These are phyloP conservation scores for Habroteleia sp. DNA, from an alignment of 2,888 invertebrate species.

Conservation along the genomic window DNA sequence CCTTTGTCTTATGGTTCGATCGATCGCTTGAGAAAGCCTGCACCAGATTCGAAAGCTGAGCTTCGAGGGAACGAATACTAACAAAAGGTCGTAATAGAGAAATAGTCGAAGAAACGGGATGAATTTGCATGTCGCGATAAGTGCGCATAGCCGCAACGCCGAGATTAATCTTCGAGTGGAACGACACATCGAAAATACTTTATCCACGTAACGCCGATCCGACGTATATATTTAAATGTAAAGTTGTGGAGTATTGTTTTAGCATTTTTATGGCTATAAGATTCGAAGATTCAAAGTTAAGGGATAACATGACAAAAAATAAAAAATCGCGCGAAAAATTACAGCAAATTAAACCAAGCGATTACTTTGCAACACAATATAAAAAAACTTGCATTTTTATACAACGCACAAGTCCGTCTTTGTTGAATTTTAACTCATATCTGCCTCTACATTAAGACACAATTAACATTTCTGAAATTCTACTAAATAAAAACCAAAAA, in stretches of 20 bases:
- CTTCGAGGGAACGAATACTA: conserved; percentile 40
- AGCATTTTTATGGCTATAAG: conserved; percentile 49
- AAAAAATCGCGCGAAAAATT: conserved; percentile 6
- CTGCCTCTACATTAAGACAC: too few species aligned
- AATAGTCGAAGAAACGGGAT: conserved; percentile 31
- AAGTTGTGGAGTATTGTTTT: conserved; percentile 47
- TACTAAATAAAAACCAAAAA: too few species aligned
- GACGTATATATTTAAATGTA: conserved; percentile 42
- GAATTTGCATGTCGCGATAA: conserved; percentile 45
- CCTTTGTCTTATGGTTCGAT: conserved; percentile 62
- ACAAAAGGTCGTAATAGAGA: conserved; percentile 33
- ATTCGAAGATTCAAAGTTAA: conserved; percentile 21
- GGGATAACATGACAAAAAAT: neutral
- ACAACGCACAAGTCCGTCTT: too few species aligned
- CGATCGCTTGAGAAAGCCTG: conserved; percentile 44
- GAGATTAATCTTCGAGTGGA: conserved; percentile 42
- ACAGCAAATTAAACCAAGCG: too few species aligned
- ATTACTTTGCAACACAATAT: too few species aligned
- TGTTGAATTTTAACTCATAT: too few species aligned
- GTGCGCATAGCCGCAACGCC: conserved; percentile 22
- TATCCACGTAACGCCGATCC: conserved; percentile 51
- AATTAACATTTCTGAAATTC: too few species aligned
- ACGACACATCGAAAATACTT: conserved; percentile 60
- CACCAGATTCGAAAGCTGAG: conserved; percentile 39
- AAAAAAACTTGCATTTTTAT: too few species aligned